These are phyloP conservation scores for Aspidiotus destructor DNA, from an alignment of 2,888 invertebrate genomes.

Conservation along the genomic window DNA sequence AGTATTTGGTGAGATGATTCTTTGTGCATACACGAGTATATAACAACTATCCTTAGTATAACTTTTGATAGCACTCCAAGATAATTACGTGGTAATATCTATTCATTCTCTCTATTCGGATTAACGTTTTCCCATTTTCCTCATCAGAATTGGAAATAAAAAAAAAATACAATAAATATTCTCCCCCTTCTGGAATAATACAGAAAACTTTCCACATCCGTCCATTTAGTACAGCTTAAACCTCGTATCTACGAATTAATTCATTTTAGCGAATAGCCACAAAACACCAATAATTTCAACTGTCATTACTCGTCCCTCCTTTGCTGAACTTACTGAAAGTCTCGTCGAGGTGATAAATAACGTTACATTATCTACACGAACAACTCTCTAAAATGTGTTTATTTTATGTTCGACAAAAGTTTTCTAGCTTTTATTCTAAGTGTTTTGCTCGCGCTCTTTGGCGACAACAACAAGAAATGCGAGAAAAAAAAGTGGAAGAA, in stretches of 20 bases:
- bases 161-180: no score
- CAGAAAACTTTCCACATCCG: no score
- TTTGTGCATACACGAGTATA: no score
- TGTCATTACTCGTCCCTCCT: neutral
- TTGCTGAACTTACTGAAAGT: neutral
- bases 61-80: no score
- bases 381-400: conserved; percentile 7
- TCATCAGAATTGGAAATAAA: no score
- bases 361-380: conserved; percentile 8
- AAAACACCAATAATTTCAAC: neutral
- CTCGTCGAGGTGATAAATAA: conserved; percentile 7
- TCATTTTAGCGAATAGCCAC: neutral
- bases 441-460: neutral
- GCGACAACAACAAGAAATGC: neutral
- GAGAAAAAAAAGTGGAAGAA: conserved; percentile 4
- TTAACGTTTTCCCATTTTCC: no score
- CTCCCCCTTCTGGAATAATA: no score
- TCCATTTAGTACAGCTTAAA: no score
- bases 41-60: no score
- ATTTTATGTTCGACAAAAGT: conserved; percentile 12
- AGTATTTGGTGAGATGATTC: no score
- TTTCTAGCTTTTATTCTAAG: conserved; percentile 1
- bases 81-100: no score
- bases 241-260: neutral
- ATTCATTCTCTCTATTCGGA: no score